These are phyloP conservation scores for Morone chrysops DNA, from an alignment of 2,113 vertebrate genomes.

Conservation along the genomic window DNA sequence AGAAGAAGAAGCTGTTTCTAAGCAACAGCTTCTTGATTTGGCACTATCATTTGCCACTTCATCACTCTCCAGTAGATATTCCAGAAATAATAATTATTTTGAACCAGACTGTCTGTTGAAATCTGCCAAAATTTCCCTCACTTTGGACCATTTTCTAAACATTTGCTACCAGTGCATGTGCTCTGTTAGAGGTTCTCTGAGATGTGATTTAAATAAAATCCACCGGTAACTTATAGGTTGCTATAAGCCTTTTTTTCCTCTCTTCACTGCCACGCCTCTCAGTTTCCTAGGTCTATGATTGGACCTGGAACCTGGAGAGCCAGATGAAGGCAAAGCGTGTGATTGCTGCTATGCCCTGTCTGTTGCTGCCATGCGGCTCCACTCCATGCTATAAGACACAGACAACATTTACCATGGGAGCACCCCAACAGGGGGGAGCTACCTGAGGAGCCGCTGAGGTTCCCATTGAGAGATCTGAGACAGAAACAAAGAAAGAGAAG, in stretches of 20 bases:
- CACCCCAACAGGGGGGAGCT: slow-evolving; percentile 95
- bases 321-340: slow-evolving; percentile 59
- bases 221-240: not conserved
- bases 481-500: slow-evolving; percentile 31
- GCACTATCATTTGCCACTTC: slow-evolving; percentile 44
- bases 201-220: not conserved
- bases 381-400: slow-evolving; percentile 84
- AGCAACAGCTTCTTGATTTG: slow-evolving; percentile 56
- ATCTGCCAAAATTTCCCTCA: not conserved
- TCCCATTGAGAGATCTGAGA: slow-evolving; percentile 94
- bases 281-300: slow-evolving; percentile 5
- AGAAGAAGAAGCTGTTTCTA: slow-evolving; percentile 57
- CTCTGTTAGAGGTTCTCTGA: slow-evolving; percentile 2
- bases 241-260: not conserved
- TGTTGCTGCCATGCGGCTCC: slow-evolving; percentile 80
- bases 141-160: not conserved
- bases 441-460: slow-evolving; percentile 95
- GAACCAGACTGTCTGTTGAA: not conserved
- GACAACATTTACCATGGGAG: slow-evolving; percentile 92
- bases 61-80: slow-evolving; percentile 67
- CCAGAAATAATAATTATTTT: not conserved
- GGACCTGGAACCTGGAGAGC: slow-evolving; percentile 67
- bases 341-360: slow-evolving; percentile 69
- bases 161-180: not conserved
- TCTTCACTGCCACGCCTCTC: not conserved